These are phyloP conservation scores for Helicoverpa assulta DNA, from an alignment of 2,888 invertebrate genomes.

Conservation along the genomic window DNA sequence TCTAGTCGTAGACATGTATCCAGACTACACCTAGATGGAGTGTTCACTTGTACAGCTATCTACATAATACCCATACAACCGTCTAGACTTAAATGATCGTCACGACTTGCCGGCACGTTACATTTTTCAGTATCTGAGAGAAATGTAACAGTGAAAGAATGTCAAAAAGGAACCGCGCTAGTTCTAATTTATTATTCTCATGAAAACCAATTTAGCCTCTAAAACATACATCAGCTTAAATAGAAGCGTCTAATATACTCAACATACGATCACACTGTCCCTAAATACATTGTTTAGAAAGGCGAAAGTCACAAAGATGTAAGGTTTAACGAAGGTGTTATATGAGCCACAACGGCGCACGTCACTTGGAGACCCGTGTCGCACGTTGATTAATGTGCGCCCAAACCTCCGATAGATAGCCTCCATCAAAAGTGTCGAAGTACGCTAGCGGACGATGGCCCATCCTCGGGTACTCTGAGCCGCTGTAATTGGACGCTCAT, in stretches of 20 bases:
- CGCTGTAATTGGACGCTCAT: slow-evolving; percentile 47
- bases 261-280: not conserved
- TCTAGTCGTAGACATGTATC: slow-evolving; percentile 33
- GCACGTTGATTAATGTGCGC: slow-evolving; percentile 72
- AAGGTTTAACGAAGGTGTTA: slow-evolving; percentile 43
- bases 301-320: slow-evolving; percentile 18
- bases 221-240: too few species aligned
- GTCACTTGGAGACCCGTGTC: slow-evolving; percentile 50
- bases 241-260: not conserved
- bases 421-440: slow-evolving; percentile 67
- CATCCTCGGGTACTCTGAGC: slow-evolving; percentile 11
- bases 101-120: slow-evolving; percentile 12
- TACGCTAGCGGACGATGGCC: slow-evolving; percentile 21
- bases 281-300: slow-evolving; percentile 20
- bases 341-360: slow-evolving; percentile 43
- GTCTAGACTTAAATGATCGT: slow-evolving; percentile 44
- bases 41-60: slow-evolving; percentile 19
- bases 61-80: slow-evolving; percentile 11
- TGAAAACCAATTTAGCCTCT: too few species aligned
- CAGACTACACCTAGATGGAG: slow-evolving; percentile 19
- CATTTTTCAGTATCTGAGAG: too few species aligned
- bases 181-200: too few species aligned
- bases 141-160: too few species aligned
- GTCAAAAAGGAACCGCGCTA: too few species aligned
- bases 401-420: slow-evolving; percentile 65